Evolutionary conservation across 2,797 vertebrate genomes (phyloP), one percentile per base, ranked within the genome.

Genomic region (Sebastes nivosus): DNA sequence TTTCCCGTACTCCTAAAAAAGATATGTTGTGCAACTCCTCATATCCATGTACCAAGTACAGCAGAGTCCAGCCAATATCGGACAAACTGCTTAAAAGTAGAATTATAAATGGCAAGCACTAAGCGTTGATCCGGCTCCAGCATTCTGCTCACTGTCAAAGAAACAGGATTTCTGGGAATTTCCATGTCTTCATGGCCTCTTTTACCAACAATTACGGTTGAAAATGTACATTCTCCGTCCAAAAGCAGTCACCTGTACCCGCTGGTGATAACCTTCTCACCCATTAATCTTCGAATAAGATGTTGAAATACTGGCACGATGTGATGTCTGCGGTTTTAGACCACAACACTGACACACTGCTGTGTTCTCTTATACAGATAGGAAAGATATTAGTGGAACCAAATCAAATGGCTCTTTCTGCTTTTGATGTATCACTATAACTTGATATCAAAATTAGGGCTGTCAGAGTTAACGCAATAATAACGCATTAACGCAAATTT

Each of bases 91-190:
- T 84, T 72, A 69, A 8, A 80, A 81, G 75, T 75, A 79, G 72
- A 38, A 88, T 87, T 89, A 90, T 80, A 87, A 91, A 92, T 93
- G 87, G 82, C 87, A 83, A 85, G 75, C 66, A 80, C 32, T 13
- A 61, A 81, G 81, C 74, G 79, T 83, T 88, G 89, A 79, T 82
- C 75, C 60, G 69, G 79, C 36, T 87, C 87, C 90, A 92, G 82
- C 72, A 76, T 83, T 91, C 89, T 93, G 90, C 76, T 91, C 75
- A 87, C 71, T 83, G 90, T 94, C 90, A 92, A 55, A 67, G 32
- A 29, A 84, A 63, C 36, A 71, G 38, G 50, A 86, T 92, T 93
- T 92, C 89, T 87, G 89, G 89, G 91, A 93, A 93, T 36, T 82
- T 84, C 75, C 87, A 77, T 65, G 70, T 87, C 79, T 71, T 79